phyloP scores from a whole-genome alignment of 2,113 vertebrate genomes.

The Edolisoma coerulescens region DNA sequence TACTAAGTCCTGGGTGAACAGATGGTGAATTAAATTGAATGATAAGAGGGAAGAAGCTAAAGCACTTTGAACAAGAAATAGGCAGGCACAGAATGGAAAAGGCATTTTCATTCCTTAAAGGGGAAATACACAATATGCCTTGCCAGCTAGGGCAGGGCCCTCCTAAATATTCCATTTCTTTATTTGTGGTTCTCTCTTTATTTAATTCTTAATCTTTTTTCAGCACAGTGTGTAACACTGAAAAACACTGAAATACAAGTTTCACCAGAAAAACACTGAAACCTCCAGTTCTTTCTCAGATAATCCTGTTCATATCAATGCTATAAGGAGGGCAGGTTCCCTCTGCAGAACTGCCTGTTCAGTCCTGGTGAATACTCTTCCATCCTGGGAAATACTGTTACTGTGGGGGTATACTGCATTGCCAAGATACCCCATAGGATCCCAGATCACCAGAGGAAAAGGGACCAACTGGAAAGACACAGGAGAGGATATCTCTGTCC shows the following conservation, averaged over 20 bases:
- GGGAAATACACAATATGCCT: not conserved
- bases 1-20: conserved; percentile 44
- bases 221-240: not conserved
- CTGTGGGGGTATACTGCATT: rapidly evolving
- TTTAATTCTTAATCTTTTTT: not conserved
- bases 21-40: conserved; percentile 49
- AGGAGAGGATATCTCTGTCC: not conserved
- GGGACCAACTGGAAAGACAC: not conserved
- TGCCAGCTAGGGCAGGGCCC: not conserved
- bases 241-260: not conserved
- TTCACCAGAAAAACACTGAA: not conserved
- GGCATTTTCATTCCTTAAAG: conserved; percentile 24
- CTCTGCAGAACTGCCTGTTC: not conserved
- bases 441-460: not conserved
- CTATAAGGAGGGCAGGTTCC: not conserved
- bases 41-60: conserved; percentile 27
- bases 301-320: not conserved
- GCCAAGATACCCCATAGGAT: not conserved
- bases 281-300: not conserved
- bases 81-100: not conserved
- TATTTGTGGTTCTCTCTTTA: not conserved
- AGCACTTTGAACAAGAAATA: conserved; percentile 24
- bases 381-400: not conserved
- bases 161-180: not conserved
- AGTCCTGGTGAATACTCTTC: not conserved